A percentile compares a stretch with the other conserved stretches of the same genome.
phyloP scores from a whole-genome alignment of 2,888 invertebrate genomes.

The Athetis lepigone region DNA sequence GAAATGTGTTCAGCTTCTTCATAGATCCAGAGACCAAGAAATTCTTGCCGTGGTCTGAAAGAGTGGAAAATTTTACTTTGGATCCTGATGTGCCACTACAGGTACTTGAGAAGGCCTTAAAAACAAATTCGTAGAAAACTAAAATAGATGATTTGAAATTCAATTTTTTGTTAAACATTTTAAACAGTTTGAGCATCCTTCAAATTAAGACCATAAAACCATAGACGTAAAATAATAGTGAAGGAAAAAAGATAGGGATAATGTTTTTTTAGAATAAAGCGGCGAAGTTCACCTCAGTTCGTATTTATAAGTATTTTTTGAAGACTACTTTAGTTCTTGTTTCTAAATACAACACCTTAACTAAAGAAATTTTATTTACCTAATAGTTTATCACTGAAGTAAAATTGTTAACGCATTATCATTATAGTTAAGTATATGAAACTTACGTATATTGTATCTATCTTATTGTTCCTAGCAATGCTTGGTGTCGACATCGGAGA shows the following conservation, averaged over 20 bases:
- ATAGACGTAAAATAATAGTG: neutral
- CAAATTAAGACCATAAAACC: neutral
- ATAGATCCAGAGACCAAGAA: constrained; percentile 96
- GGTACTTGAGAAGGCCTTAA: constrained; percentile 80
- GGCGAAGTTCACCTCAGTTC: no score
- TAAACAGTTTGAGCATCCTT: no score
- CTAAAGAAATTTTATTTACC: neutral
- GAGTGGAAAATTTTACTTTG: constrained; percentile 94
- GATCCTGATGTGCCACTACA: constrained; percentile 97
- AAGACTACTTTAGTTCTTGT: no score
- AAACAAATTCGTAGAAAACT: no score
- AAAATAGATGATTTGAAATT: no score
- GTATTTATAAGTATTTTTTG: no score
- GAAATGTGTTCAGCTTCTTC: constrained; percentile 96
- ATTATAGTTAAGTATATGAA: no score
- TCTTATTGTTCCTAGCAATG: constrained; percentile 90
- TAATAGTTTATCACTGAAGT: neutral
- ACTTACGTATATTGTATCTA: no score
- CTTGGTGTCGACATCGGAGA: constrained; percentile 97
- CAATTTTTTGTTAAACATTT: no score
- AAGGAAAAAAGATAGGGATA: no score
- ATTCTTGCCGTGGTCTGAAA: constrained; percentile 96
- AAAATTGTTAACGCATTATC: neutral
- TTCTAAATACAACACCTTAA: neutral
- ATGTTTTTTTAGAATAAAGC: neutral